Evolutionary conservation across 2,888 invertebrate species (phyloP).

Genomic region (Parnassius smintheus): DNA sequence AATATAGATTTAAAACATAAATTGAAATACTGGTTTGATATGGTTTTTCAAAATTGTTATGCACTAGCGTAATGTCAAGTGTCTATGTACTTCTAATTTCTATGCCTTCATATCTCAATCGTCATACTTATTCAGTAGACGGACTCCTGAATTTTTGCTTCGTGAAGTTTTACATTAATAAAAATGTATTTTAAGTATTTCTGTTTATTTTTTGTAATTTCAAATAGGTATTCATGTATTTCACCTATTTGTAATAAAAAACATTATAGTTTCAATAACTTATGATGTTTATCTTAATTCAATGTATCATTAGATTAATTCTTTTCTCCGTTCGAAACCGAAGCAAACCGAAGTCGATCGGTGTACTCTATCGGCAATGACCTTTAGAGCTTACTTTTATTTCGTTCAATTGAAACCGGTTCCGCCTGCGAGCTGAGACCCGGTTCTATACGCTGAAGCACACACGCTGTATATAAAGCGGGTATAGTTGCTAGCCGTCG

Average conservation of each 20-base stretch:
- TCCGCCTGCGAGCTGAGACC: slow-evolving; percentile 35
- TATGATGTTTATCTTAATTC: neutral
- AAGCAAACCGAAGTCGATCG: slow-evolving; percentile 18
- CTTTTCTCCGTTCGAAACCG: slow-evolving; percentile 3
- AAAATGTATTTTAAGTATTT: neutral
- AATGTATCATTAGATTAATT: slow-evolving; percentile 2
- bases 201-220: neutral
- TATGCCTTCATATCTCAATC: no score
- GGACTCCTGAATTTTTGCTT: no score
- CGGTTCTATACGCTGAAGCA: slow-evolving; percentile 37
- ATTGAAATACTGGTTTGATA: neutral
- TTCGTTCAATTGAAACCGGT: slow-evolving; percentile 46
- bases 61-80: no score
- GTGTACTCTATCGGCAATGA: slow-evolving; percentile 42
- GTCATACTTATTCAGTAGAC: no score
- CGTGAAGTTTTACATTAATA: no score
- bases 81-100: no score
- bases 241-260: no score
- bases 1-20: neutral
- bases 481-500: slow-evolving; percentile 10
- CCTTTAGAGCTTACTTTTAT: slow-evolving; percentile 45
- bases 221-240: no score
- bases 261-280: no score
- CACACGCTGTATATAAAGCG: slow-evolving; percentile 25
- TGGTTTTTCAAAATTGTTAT: no score